A percentile compares a stretch with the other conserved stretches of the same genome.
These are phyloP conservation scores for Dissostichus mawsoni DNA, from an alignment of 2,113 vertebrate genomes.

Conservation along the genomic window DNA sequence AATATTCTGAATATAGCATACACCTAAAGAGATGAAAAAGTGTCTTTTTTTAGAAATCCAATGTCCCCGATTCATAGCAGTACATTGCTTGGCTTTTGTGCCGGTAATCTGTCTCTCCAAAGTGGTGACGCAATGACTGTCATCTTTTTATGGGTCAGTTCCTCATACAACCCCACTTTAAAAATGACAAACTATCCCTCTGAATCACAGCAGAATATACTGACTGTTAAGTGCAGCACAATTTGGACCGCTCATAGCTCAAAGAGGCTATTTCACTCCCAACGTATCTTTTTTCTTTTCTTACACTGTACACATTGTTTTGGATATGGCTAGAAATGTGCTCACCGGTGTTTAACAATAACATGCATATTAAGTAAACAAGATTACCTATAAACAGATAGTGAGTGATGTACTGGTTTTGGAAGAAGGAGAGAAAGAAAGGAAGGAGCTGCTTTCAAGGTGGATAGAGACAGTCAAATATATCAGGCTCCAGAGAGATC, in stretches of 20 bases:
- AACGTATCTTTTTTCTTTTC: conserved; percentile 23
- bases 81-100: no score
- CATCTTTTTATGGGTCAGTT: no score
- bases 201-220: conserved; percentile 30
- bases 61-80: no score
- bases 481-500: conserved; percentile 31
- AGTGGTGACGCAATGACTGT: no score
- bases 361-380: conserved; percentile 79
- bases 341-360: conserved; percentile 60
- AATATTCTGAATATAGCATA: no score
- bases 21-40: no score
- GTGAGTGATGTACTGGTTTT: conserved; percentile 41
- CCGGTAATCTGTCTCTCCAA: no score
- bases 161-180: no score
- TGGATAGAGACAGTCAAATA: conserved; percentile 54
- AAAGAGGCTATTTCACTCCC: conserved; percentile 21
- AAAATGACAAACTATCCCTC: no score
- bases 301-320: conserved; percentile 61
- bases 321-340: conserved; percentile 65
- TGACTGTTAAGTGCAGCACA: conserved; percentile 25
- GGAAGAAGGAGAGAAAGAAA: conserved; percentile 23
- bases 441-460: not conserved
- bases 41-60: no score
- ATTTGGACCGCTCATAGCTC: not conserved
- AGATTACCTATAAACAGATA: conserved; percentile 57